Evolutionary conservation across 2,888 invertebrate genomes (phyloP), one percentile per base, ranked within the genome.

Genomic region (Phortica okadai): DNA sequence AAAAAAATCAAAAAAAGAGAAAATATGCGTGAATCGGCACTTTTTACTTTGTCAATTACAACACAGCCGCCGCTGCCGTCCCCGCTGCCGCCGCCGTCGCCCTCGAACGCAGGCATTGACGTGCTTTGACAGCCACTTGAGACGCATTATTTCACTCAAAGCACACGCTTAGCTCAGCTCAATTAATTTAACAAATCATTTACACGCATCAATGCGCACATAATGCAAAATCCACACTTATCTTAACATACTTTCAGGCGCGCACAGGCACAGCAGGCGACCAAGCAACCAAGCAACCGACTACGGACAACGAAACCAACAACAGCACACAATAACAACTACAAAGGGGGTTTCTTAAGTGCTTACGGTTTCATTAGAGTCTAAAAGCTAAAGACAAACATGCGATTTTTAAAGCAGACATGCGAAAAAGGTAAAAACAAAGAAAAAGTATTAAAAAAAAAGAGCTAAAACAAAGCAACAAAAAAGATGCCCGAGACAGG

Each of bases 161-260:
- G 50, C 50, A 50, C 50, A 33, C 50, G 8, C 50, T 50, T 14
- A 50, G 50, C 50, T 50, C 14, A 8, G 50, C 10, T 50, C 14
- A 59, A 59, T 59, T 59, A 59, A 59, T 59, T 21, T n/a, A 21
- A 59, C 59, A 59, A 59, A 59, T 54, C 54, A 54, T 59, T 59
- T 59, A 59, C 59, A 16, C 59, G 16, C 59, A 59, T n/a, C 59
- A 59, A 21, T 59, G 59, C 14, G n/a, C 59, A 59, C n/a, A 16
- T n/a, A 16, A 59, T 59, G 59, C 7, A 21, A 59, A 59, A 16
- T 16, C 16, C 59, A 21, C 59, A 59, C 59, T 21, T 59, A 14
- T 8, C 16, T 59, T 6, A 59, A 2, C 21, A 16, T 59, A 14
- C n/a, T 59, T 59, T 59, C n/a, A 16, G n/a, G 7, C 21, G 7